Base-by-base conservation (phyloP, 2,797 vertebrate species). In the Poecilia gillii region DNA sequence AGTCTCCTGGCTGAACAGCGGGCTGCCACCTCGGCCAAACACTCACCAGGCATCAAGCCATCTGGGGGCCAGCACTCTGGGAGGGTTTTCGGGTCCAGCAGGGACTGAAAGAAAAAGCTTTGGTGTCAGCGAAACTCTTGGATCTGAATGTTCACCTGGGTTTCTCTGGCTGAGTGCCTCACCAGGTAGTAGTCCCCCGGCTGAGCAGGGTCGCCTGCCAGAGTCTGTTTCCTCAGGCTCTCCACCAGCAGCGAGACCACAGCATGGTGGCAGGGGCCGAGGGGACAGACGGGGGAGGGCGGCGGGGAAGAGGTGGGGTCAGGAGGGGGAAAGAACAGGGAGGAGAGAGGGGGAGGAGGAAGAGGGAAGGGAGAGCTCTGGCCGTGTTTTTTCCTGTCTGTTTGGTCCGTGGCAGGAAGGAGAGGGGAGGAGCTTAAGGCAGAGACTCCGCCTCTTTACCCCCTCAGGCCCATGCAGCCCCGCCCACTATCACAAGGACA, bases 11-110 rank as follows among this genome's bases (percentile, higher is more conserved):
- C 51, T 53, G 51, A 51, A 51, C 49, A 51, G 49, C 6, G 20
- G 49, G 49, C 7, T 25, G 20, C 51, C 51, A 53, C 70, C 2
- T 51, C 39, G 33, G 36, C 5, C 11, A 77, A 39, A 59, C 39
- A 93, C 96, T 96, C 94, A 98, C 97, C 97, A 96, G 97, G 96
- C 95, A 97, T 96, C 95, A 97, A 97, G 94, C 97, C 97, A 97
- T 97, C 96, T 93, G 97, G 95, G 88, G 93, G 92, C 95, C 96
- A 95, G 96, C 95, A 96, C 92, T 93, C 94, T 94, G 95, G 90
- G 84, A 96, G 94, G 92, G 94, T 95, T 93, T 95, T 94, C 80
- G 95, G 95, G 93, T 96, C 96, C 94, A 96, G 96, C 93, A 96
- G 96, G 95, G 96, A 96, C 97, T 98, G 82, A 85, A 84, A 79